Evolutionary conservation across 2,888 invertebrate genomes (phyloP).

Genomic region (Serripes groenlandicus): DNA sequence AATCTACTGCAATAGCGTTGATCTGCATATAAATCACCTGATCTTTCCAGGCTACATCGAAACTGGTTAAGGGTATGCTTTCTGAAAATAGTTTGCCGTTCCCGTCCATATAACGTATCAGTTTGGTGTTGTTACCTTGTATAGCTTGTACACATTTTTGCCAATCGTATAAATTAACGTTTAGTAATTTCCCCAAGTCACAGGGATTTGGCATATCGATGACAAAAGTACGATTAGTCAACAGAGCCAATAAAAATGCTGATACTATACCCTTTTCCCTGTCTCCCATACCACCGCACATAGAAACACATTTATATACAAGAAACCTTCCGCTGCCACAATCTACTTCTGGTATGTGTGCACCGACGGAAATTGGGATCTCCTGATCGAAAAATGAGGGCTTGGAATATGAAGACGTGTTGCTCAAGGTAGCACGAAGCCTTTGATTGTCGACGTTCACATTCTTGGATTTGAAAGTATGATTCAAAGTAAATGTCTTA

Average conservation of each 20-base stretch:
- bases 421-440: no score
- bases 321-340: constrained; percentile 11
- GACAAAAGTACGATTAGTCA: constrained; percentile 39
- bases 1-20: constrained; percentile 10
- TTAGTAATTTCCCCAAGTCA: constrained; percentile 21
- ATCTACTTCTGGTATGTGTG: background rate
- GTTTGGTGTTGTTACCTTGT: background rate
- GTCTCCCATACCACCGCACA: constrained; percentile 55
- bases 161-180: constrained; percentile 44
- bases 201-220: constrained; percentile 44
- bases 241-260: constrained; percentile 32
- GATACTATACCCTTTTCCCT: constrained; percentile 47
- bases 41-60: background rate
- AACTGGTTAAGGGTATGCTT: background rate
- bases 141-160: constrained; percentile 8
- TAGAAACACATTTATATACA: constrained; percentile 25
- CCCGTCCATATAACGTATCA: background rate
- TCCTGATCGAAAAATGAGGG: background rate
- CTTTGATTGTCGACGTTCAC: no score
- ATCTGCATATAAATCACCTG: constrained; percentile 2
- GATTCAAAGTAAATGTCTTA: no score
- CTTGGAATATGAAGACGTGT: no score
- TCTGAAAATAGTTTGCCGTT: background rate
- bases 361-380: background rate
- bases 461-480: no score